Evolutionary conservation across 2,113 vertebrate genomes (phyloP).

Genomic region (Cacatua alba): DNA sequence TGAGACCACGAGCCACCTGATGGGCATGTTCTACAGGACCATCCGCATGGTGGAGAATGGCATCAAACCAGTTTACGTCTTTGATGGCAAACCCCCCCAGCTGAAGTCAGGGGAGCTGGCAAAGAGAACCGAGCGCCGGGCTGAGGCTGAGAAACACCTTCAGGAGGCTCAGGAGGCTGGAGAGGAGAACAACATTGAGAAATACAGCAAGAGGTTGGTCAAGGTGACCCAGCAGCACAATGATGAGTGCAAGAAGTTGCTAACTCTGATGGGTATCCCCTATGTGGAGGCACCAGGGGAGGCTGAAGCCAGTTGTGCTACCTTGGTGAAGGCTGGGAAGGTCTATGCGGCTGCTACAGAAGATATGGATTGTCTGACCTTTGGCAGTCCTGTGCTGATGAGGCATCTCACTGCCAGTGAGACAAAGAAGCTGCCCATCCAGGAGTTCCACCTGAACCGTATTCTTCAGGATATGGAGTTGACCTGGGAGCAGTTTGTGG

Average conservation of each 20-base stretch:
- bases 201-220: conserved; percentile 92
- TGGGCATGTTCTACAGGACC: conserved; percentile 98
- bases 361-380: conserved; percentile 97
- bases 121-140: conserved; percentile 89
- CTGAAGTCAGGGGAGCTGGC: conserved; percentile 92
- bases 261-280: conserved; percentile 92
- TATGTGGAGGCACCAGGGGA: conserved; percentile 93
- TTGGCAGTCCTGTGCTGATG: conserved; percentile 90
- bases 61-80: conserved; percentile 94
- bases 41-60: conserved; percentile 95
- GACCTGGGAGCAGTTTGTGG: conserved; percentile 91
- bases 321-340: conserved; percentile 87
- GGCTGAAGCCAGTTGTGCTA: conserved; percentile 90
- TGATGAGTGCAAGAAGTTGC: conserved; percentile 90
- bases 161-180: conserved; percentile 89
- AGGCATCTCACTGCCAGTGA: conserved; percentile 94
- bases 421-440: conserved; percentile 97
- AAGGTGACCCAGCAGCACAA: conserved; percentile 95
- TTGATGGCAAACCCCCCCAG: conserved; percentile 93
- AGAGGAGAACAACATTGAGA: conserved; percentile 88
- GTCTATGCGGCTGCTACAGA: conserved; percentile 93
- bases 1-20: conserved; percentile 94
- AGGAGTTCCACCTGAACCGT: conserved; percentile 91
- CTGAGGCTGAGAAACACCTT: conserved; percentile 90
- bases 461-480: conserved; percentile 87